Evolutionary conservation across 1,140 invertebrate genomes (phyloP).

Genomic region (Ridgeia piscesae): DNA sequence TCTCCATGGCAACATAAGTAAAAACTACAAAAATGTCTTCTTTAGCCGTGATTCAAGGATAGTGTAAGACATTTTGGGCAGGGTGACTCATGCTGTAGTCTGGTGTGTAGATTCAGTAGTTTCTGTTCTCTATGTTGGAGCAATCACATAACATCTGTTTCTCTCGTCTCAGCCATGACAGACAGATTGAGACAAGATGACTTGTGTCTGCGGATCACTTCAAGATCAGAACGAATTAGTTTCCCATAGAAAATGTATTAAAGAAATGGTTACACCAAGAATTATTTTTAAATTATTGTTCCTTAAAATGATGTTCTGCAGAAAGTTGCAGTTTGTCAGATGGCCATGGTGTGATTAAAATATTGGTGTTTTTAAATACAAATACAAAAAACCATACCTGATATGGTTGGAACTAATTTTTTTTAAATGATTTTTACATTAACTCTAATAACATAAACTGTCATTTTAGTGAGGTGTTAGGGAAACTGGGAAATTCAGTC

Average conservation of each 20-base stretch:
- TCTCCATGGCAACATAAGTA: background rate
- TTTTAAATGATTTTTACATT: too few relatives aligned
- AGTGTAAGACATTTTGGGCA: background rate
- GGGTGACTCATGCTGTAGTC: background rate
- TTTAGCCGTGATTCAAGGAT: background rate
- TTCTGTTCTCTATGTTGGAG: background rate
- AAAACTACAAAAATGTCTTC: background rate
- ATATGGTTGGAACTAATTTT: too few relatives aligned
- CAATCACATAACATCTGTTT: background rate
- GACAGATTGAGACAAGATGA: background rate
- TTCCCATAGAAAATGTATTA: background rate
- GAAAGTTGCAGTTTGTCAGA: background rate
- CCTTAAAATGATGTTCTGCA: background rate
- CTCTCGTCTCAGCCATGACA: background rate
- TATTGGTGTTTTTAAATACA: background rate
- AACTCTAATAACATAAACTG: too few relatives aligned
- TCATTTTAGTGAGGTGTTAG: too few relatives aligned
- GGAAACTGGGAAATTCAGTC: too few relatives aligned
- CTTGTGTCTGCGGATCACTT: background rate
- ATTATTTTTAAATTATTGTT: background rate
- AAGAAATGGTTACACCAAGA: background rate
- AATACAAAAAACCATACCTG: too few relatives aligned
- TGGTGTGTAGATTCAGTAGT: background rate
- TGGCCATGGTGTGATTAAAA: background rate
- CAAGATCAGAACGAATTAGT: background rate